Evolutionary conservation across 2,797 vertebrate species (phyloP), one percentile per base, ranked within the genome.

Genomic region (Dendrocincla fuliginosa): DNA sequence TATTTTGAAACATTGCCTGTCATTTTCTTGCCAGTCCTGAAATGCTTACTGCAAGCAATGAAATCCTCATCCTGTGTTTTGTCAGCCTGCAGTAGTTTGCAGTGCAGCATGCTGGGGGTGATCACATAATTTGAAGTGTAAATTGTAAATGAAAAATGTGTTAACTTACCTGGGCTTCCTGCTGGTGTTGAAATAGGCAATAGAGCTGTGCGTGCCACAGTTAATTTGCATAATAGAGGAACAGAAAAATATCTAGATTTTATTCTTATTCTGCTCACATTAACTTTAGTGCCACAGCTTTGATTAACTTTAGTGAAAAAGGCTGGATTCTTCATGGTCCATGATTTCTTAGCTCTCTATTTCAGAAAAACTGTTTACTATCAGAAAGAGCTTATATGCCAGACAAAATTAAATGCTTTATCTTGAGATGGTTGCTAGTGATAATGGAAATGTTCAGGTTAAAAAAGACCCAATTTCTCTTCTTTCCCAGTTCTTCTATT

Each of bases 1-100:
- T 86, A 89, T 95, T 88, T 96, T 46, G 80, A 96, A 97, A 75
- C 23, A 69, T 57, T 74, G 73, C 68, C 78, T 78, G 53, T 95
- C 32, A 46, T 94, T 96, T 93, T 71, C 90, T 88, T 95, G 65
- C 60, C 42, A 87, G 44, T 30, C 73, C 75, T 56, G 52, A 67
- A 60, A 55, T 55, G 55, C 53, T 87, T 78, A 50, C 76, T 94
- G 57, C 79, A 93, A 89, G 82, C 53, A 84, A n/a, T 74, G 65
- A 93, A 95, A 91, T 71, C 30, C 55, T 86, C 46, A 78, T 61
- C 73, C 53, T 53, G 37, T 69, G 22, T 84, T 96, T 89, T 84
- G 80, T 69, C 84, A 75, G 35, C 56, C 64, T 94, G 83, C 28
- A 93, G 6, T 76, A 87, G 61, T 79, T 53, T 95, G 33, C 89